Base-by-base conservation (phyloP, 2,113 vertebrate species). In the Xiphophorus couchianus region DNA sequence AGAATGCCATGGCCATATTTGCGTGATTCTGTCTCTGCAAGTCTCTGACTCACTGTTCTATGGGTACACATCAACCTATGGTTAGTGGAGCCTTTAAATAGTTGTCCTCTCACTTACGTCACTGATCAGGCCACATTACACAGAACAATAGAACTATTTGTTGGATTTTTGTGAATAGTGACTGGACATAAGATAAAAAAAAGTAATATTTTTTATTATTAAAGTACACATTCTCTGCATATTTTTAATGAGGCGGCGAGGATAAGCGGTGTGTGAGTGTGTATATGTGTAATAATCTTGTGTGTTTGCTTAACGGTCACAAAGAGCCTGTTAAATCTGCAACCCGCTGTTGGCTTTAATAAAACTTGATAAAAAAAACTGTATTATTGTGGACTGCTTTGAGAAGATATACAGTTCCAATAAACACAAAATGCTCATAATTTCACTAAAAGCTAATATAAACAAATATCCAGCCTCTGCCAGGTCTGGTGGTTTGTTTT, bases 1-100 rank as follows among this genome's bases (percentile, higher is more conserved):
- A 88, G 76, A 69, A 44, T 31, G 72, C 75, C 64, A 63, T 22
- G 3, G 44, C 72, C 75, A 31, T 77, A 75, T 86, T 88, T 89
- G 73, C 74, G 84, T 63, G 71, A 77, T 73, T 51, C 66, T 76
- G 54, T 80, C 77, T 61, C 76, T 83, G 58, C 78, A 72, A 73
- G 76, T 44, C 71, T 76, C 74, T 69, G 83, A 89, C 65, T 88
- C 73, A 86, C 66, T 62, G 62, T 1, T 19, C 70, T 64, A 63
- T 62, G 35, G 63, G 30, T 80, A 74, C 73, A 72, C 51, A 72
- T 69, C 66, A 48, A 68, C n/a, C 31, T 25, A 22, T 61, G 58
- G 68, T 58, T 65, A 10, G 51, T 73, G n/a, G 76, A 25, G 33
- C 58, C 79, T 84, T 84, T 65, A 81, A 73, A 85, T 66, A 86